Percentiles rank a stretch among this genome's conserved stretches.
Conservation (phyloP, 2,797 vertebrate species). For the Rhinella marina region DNA sequence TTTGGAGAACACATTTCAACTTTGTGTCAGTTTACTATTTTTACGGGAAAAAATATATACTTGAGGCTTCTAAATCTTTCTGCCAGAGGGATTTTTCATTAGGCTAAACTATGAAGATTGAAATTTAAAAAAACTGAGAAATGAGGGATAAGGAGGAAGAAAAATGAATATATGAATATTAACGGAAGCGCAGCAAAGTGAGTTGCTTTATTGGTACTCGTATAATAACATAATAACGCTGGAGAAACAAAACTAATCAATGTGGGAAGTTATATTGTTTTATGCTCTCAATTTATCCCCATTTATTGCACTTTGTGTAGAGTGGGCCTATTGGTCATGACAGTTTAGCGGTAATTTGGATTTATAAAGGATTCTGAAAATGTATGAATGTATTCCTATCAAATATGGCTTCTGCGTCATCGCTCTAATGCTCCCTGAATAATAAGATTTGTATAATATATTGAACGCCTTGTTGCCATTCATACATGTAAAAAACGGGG, state of each 20-base stretch:
- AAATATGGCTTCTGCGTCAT: slow-evolving; percentile 35
- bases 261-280: slow-evolving; percentile 30
- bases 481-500: not conserved
- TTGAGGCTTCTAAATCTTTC: not conserved
- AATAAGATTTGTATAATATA: slow-evolving; percentile 21
- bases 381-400: slow-evolving; percentile 21
- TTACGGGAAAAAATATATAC: not conserved
- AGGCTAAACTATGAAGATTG: not conserved
- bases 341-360: slow-evolving; percentile 10
- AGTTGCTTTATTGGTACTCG: slow-evolving; percentile 10
- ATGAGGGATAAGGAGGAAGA: not conserved
- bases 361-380: slow-evolving; percentile 32
- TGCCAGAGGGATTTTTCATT: slow-evolving; percentile 30
- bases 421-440: slow-evolving; percentile 9
- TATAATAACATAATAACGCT: slow-evolving; percentile 26
- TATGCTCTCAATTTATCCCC: slow-evolving; percentile 6
- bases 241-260: slow-evolving; percentile 43
- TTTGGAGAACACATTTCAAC: slow-evolving; percentile 62
- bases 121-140: not conserved
- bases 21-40: slow-evolving; percentile 30
- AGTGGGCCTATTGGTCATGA: slow-evolving; percentile 8
- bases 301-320: slow-evolving; percentile 33
- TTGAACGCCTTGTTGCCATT: slow-evolving; percentile 11
- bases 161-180: slow-evolving; percentile 50
- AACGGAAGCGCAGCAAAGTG: slow-evolving; percentile 18